Evolutionary conservation across 2,113 vertebrate species (phyloP), one percentile per base, ranked within the genome.

Genomic region (Pyxicephalus adspersus): DNA sequence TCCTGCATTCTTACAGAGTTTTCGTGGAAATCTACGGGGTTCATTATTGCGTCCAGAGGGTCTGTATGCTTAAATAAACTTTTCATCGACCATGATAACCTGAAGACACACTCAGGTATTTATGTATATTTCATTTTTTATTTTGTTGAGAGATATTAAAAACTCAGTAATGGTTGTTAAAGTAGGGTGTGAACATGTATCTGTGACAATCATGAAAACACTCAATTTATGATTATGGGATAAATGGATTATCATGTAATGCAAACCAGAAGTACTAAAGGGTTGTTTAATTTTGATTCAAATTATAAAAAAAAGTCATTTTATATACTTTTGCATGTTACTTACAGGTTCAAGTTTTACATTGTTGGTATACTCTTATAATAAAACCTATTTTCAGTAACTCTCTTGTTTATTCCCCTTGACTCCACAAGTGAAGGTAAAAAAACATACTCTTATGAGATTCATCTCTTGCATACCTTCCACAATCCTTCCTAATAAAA

Each of bases 1-100:
- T 66, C 51, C 61, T 65, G 61, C 51, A 75, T 82, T 82, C 61
- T 75, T 38, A 55, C 13, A 78, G 26, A 78, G 64, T 28, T 61
- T 57, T 17, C 16, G 2, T 11, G 9, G 34, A 52, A 34, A 17
- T 31, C 29, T 63, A 22, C 22, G 0, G n/a, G 73, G 22, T 52
- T 51, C 57, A 83, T 58, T 60, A 7, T 34, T 61, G 0, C 0
- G 31, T 45, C 63, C 15, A 28, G 22, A 52, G 76, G 20, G 26
- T 31, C 51, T 22, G 17, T 31, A 31, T 54, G 13, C 25, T 19
- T 15, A 3, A 23, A 52, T 52, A 31, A 52, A 26, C 2, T 77
- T 17, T 58, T 15, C n/a, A 38, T 17, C 34, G 63, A 29, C 76
- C 61, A 52, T 66, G 76, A 66, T 77, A 55, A 66, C 63, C 73